A percentile compares a stretch with the other conserved stretches of the same genome.
Evolutionary conservation across 2,888 invertebrate species (phyloP).

Genomic region (Venustoraphidia nigricollis): DNA sequence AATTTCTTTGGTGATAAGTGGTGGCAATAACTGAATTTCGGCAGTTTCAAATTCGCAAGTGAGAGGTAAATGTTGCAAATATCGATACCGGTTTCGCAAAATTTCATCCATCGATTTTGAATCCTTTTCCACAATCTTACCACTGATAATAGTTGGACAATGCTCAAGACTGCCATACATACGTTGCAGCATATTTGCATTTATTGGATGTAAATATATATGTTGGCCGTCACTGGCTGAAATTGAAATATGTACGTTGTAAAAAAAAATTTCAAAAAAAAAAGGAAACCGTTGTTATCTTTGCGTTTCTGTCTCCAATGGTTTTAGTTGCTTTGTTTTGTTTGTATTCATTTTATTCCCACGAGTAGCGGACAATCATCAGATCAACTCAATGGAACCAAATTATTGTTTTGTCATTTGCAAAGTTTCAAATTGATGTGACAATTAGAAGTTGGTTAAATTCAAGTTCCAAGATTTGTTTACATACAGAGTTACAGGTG

Average conservation of each 20-base stretch:
- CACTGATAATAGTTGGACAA: conserved; percentile 58
- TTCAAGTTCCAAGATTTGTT: too few relatives aligned
- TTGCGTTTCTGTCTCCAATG: too few relatives aligned
- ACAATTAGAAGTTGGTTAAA: too few relatives aligned
- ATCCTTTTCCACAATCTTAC: conserved; percentile 76
- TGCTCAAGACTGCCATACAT: conserved; percentile 70
- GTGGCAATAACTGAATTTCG: conserved; percentile 66
- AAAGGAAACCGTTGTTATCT: too few relatives aligned
- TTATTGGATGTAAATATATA: conserved; percentile 79
- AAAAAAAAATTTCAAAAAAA: not conserved
- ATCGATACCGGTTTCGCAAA: conserved; percentile 55
- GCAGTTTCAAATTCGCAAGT: conserved; percentile 83
- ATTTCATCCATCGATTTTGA: conserved; percentile 74
- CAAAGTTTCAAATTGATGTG: too few relatives aligned
- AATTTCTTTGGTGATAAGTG: conserved; percentile 52
- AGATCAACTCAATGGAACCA: too few relatives aligned
- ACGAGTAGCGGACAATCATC: too few relatives aligned
- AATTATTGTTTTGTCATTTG: too few relatives aligned
- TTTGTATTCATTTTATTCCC: too few relatives aligned
- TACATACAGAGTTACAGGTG: too few relatives aligned
- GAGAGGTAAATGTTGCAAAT: conserved; percentile 75
- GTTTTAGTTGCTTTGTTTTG: too few relatives aligned
- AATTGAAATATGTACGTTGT: conserved; percentile 24
- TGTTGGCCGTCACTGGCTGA: conserved; percentile 82
- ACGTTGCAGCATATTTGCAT: conserved; percentile 75